Evolutionary conservation across 2,797 vertebrate species (phyloP), one percentile per base, ranked within the genome.

Genomic region (Schizopygopsis malacanthus): DNA sequence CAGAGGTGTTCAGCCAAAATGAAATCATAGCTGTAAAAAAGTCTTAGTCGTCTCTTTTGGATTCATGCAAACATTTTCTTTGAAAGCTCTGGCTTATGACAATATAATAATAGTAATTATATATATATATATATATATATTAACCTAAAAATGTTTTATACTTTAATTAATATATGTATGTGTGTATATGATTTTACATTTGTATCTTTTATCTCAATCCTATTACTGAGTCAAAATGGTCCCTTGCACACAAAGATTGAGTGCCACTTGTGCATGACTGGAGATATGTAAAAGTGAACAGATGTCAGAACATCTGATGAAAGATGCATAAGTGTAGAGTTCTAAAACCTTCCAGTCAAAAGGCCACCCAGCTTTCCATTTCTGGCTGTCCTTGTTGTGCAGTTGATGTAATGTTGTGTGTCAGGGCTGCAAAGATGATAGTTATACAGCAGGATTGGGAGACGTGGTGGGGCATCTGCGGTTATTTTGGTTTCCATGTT

Each of bases 401-500:
- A 87, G 88, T 91, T 89, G 87, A 83, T 82, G 61, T 87, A 88
- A 45, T 52, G 84, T 81, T 80, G 76, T 84, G 86, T 83, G 83
- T 86, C 67, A 83, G 71, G 52, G 61, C 52, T 54, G 50, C 16
- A 67, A 76, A 69, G 75, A 85, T 78, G 89, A 88, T 87, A 82
- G 89, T 89, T 90, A 82, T 86, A 89, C 87, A 67, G 72, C 75
- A 52, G 84, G 81, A 86, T 28, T 78, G 71, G 72, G 79, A 91
- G 92, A 93, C 83, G 76, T 90, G 85, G 6, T 85, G 90, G 79
- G 90, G 92, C 94, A 95, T 94, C 94, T 95, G 94, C 81, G 88
- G 93, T 93, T 95, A 94, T 95, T 95, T 94, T 92, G 81, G 89
- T 93, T 89, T 85, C 78, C 70, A 87, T 88, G 86, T 93, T 93